These are phyloP conservation scores for Tychaedon coryphoeus DNA, from an alignment of 2,113 vertebrate species.

Conservation along the genomic window DNA sequence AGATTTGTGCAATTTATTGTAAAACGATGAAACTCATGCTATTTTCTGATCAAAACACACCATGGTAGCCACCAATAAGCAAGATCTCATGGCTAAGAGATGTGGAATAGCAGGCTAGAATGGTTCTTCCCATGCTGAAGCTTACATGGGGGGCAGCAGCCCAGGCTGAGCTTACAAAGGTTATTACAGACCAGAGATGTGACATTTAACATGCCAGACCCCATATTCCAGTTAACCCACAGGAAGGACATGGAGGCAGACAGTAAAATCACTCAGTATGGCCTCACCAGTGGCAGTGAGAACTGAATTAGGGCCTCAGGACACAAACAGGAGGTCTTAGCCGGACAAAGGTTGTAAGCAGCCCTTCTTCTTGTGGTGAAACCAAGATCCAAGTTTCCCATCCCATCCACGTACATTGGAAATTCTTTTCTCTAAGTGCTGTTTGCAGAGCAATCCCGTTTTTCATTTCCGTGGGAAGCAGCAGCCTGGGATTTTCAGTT, in stretches of 20 bases:
- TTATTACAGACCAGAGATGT: not conserved
- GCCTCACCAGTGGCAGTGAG: accelerated
- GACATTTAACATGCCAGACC: accelerated
- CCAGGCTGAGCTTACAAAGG: not conserved
- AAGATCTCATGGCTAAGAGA: not conserved
- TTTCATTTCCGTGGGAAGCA: not conserved
- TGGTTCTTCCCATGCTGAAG: not conserved
- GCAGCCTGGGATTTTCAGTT: not conserved
- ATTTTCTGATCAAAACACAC: not conserved
- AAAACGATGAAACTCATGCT: not conserved
- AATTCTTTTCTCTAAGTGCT: not conserved
- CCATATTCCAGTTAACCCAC: not conserved
- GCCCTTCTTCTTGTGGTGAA: not conserved
- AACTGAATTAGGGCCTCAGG: not conserved
- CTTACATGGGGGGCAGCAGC: not conserved
- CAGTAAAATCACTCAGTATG: not conserved
- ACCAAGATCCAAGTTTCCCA: not conserved
- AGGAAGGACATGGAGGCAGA: not conserved
- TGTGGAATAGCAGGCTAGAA: not conserved
- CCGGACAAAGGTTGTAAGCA: not conserved
- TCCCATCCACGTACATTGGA: not conserved
- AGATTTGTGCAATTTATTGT: not conserved
- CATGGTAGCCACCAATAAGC: not conserved
- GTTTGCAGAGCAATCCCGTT: not conserved
- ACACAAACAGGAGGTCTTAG: not conserved